A percentile compares a stretch with the other conserved stretches of the same genome.
Conservation (phyloP, 2,113 vertebrate species). For the Sturnira hondurensis region DNA sequence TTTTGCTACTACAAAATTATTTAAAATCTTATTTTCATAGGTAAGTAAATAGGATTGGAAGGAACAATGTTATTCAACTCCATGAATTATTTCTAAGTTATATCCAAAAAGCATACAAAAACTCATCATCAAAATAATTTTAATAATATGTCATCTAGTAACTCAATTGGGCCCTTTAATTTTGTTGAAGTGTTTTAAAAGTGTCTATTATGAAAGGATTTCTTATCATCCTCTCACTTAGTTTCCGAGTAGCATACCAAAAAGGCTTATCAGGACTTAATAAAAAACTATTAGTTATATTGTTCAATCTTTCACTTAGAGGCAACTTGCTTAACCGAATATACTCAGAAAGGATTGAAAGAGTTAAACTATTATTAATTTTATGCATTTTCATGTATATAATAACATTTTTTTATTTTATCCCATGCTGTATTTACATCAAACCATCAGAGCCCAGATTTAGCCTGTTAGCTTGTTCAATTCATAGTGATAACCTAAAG, state of each 20-base stretch:
- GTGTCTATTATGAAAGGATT: not conserved
- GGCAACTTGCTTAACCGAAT: not conserved
- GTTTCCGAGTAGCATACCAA: not conserved
- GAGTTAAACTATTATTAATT: not conserved
- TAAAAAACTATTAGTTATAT: not conserved
- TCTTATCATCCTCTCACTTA: not conserved
- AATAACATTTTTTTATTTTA: not conserved
- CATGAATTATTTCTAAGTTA: not conserved
- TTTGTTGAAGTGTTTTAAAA: not conserved
- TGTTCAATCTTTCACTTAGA: not conserved
- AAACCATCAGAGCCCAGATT: not conserved
- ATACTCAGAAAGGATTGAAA: not conserved
- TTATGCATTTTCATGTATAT: not conserved
- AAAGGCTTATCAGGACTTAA: constrained; percentile 2
- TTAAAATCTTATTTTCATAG: not conserved
- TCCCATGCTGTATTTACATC: not conserved
- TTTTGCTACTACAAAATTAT: not conserved
- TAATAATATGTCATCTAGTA: not conserved
- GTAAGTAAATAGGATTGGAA: not conserved
- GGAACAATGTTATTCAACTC: not conserved
- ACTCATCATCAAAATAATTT: not conserved
- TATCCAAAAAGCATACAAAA: not conserved
- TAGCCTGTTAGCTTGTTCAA: not conserved
- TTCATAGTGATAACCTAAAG: not conserved
- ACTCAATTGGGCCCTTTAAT: not conserved